phyloP scores from a whole-genome alignment of 1,140 invertebrate genomes.

The Drosophila paulistorum region DNA sequence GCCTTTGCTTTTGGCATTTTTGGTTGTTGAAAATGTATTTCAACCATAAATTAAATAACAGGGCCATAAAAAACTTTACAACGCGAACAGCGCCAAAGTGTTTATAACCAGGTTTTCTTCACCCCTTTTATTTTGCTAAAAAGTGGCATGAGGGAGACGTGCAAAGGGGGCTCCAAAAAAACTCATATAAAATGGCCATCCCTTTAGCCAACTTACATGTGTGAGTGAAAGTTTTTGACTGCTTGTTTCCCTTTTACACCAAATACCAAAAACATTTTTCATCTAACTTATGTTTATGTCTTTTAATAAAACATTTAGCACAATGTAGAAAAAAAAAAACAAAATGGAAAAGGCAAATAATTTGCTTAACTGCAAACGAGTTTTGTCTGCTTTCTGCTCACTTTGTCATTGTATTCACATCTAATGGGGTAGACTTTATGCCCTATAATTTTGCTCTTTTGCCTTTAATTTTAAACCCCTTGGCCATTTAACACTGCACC shows the following conservation, averaged over 20 bases:
- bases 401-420: conserved; percentile 47
- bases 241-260: conserved; percentile 5
- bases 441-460: conserved; percentile 44
- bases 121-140: conserved; percentile 26
- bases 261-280: conserved; percentile 14
- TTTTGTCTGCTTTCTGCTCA: conserved; percentile 43
- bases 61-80: conserved; percentile 74
- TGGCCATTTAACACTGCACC: conserved; percentile 42
- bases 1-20: conserved; percentile 41
- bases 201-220: neutral
- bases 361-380: conserved; percentile 64
- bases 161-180: conserved; percentile 13
- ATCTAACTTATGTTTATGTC: conserved; percentile 46
- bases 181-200: conserved; percentile 69
- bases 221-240: conserved; percentile 15
- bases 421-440: conserved; percentile 33
- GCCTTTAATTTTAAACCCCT: conserved; percentile 39
- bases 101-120: conserved; percentile 47
- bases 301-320: conserved; percentile 77
- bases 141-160: neutral
- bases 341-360: conserved; percentile 50
- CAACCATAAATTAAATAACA: conserved; percentile 78
- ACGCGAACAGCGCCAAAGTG: conserved; percentile 56
- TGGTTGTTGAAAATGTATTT: conserved; percentile 69
- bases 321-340: neutral